Percentiles rank a stretch among this genome's conserved stretches.
These are phyloP conservation scores for Acipenser transmontanus DNA, from an alignment of 2,797 vertebrate genomes.

Conservation along the genomic window DNA sequence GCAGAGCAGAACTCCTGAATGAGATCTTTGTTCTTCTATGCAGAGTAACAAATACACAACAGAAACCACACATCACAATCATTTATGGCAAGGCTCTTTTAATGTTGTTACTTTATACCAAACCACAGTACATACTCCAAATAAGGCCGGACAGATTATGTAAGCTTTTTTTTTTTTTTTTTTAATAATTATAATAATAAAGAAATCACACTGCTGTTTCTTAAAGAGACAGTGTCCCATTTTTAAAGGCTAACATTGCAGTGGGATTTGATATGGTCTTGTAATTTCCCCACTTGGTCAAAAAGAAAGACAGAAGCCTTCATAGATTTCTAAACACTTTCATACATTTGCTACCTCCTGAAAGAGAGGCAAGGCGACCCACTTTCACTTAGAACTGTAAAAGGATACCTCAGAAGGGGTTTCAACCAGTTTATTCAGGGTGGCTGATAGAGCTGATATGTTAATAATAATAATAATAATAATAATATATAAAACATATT, in stretches of 20 bases:
- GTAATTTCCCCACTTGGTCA: background rate
- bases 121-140: conserved; percentile 57
- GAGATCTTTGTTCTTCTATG: background rate
- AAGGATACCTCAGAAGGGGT: no score
- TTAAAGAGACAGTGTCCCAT: conserved; percentile 45
- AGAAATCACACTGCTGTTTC: conserved; percentile 41
- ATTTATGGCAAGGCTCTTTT: conserved; percentile 55
- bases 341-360: no score
- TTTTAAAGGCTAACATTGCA: conserved; percentile 16
- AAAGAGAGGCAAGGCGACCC: no score
- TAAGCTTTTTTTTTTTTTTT: conserved; percentile 25
- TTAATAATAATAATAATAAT: no score
- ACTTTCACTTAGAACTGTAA: no score
- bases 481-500: no score
- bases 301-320: conserved; percentile 27
- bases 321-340: no score
- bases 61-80: conserved; percentile 14
- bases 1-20: background rate
- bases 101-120: conserved; percentile 54
- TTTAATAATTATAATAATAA: conserved; percentile 33
- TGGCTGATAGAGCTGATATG: no score
- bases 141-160: conserved; percentile 54
- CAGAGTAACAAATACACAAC: background rate
- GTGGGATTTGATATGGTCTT: background rate
- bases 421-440: no score